Evolutionary conservation across 2,888 invertebrate genomes (phyloP).

Genomic region (Cylloceria caligata): DNA sequence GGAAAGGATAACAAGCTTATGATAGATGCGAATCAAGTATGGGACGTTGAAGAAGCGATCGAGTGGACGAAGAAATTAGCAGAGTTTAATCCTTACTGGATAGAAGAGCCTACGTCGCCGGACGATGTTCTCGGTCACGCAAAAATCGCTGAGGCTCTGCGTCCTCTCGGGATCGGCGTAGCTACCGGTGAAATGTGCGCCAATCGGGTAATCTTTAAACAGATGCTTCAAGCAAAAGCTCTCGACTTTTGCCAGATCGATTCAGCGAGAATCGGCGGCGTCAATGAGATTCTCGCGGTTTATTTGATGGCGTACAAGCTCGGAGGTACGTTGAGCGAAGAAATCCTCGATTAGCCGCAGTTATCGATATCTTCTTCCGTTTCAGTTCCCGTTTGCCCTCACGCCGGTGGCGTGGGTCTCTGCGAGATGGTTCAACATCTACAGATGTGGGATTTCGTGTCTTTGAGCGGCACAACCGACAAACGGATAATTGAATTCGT

Average conservation of each 20-base stretch:
- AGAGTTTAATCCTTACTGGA: conserved; percentile 92
- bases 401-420: conserved; percentile 97
- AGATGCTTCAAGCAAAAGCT: conserved; percentile 92
- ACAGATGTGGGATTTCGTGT: conserved; percentile 94
- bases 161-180: conserved; percentile 92
- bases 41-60: conserved; percentile 94
- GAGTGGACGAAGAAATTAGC: conserved; percentile 93
- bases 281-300: conserved; percentile 94
- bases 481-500: conserved; percentile 93
- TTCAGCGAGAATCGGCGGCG: conserved; percentile 93
- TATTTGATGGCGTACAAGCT: conserved; percentile 95
- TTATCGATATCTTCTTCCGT: background rate
- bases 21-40: conserved; percentile 95
- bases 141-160: conserved; percentile 90
- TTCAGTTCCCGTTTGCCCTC: conserved; percentile 95
- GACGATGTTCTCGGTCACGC: conserved; percentile 96
- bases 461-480: conserved; percentile 89
- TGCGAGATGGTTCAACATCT: conserved; percentile 98
- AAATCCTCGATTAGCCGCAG: background rate
- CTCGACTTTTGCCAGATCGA: conserved; percentile 96
- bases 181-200: conserved; percentile 97
- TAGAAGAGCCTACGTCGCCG: conserved; percentile 97
- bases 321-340: conserved; percentile 86
- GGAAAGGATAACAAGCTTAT: conserved; percentile 92
- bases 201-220: conserved; percentile 96